Conservation (phyloP, 1,140 invertebrate genomes). For the Trichogramma pretiosum region DNA sequence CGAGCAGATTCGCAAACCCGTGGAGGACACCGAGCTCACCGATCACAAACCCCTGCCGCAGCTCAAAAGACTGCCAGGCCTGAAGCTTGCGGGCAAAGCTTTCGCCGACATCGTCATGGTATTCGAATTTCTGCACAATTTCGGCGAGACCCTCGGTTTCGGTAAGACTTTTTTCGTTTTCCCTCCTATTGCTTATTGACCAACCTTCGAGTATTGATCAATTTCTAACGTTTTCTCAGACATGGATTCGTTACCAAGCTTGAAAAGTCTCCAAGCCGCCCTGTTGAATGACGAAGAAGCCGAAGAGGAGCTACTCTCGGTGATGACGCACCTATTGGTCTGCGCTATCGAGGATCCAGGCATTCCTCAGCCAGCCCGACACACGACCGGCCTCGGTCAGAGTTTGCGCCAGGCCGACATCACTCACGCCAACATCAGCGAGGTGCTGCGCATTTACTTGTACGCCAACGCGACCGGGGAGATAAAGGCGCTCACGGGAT, state of each 20-base stretch:
- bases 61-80: constrained; percentile 67
- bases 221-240: constrained; percentile 40
- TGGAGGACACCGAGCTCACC: constrained; percentile 73
- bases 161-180: constrained; percentile 48
- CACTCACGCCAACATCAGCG: constrained; percentile 82
- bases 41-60: constrained; percentile 66
- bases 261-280: constrained; percentile 79
- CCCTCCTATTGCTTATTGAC: background rate
- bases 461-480: constrained; percentile 79
- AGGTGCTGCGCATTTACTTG: constrained; percentile 82
- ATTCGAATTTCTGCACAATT: constrained; percentile 92
- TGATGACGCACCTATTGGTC: constrained; percentile 81
- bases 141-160: constrained; percentile 87
- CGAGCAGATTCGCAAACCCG: constrained; percentile 75
- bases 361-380: constrained; percentile 76
- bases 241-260: constrained; percentile 75
- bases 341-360: constrained; percentile 93
- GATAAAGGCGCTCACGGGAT: constrained; percentile 68
- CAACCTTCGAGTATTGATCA: background rate
- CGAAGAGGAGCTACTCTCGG: constrained; percentile 78
- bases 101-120: constrained; percentile 89
- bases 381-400: constrained; percentile 81
- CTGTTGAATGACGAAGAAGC: constrained; percentile 74
- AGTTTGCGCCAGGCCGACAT: constrained; percentile 86
- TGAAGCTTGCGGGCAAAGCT: constrained; percentile 75